phyloP scores from a whole-genome alignment of 2,113 vertebrate genomes.

The Galbula dea region DNA sequence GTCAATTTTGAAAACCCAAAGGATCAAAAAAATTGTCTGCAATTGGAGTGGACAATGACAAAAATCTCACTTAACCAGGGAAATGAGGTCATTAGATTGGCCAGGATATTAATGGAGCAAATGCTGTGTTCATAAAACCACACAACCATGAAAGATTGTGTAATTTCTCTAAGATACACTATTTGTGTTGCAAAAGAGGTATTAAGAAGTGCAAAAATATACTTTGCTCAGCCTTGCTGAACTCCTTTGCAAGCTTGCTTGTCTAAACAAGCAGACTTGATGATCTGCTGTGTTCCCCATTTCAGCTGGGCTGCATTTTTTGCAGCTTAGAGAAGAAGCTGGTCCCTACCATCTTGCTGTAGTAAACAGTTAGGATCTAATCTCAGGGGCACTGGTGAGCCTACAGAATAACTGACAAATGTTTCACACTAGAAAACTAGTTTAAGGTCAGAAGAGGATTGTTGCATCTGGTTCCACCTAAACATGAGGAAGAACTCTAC shows the following conservation, averaged over 20 bases:
- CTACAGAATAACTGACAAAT: not conserved
- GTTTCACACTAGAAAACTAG: not conserved
- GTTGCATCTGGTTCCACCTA: not conserved
- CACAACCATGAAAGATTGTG: not conserved
- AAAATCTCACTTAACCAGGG: not conserved
- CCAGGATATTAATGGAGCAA: not conserved
- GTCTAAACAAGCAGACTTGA: not conserved
- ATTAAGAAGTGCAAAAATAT: not conserved
- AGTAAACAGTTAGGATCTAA: not conserved
- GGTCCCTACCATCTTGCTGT: not conserved
- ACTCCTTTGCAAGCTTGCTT: not conserved
- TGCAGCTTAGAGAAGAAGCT: not conserved
- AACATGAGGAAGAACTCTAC: too few species aligned
- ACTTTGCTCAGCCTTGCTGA: not conserved
- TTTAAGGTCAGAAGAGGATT: not conserved
- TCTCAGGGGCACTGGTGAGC: not conserved
- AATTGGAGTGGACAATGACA: not conserved
- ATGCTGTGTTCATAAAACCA: not conserved
- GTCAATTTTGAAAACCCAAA: slow-evolving; percentile 84
- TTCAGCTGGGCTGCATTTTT: not conserved
- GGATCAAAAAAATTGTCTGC: not conserved
- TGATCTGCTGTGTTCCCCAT: not conserved
- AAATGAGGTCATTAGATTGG: not conserved
- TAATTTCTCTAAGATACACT: not conserved
- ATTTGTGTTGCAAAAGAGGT: not conserved